Percentiles rank a stretch among this genome's conserved stretches.
phyloP scores from a whole-genome alignment of 2,113 vertebrate genomes.

The Seriola aureovittata region DNA sequence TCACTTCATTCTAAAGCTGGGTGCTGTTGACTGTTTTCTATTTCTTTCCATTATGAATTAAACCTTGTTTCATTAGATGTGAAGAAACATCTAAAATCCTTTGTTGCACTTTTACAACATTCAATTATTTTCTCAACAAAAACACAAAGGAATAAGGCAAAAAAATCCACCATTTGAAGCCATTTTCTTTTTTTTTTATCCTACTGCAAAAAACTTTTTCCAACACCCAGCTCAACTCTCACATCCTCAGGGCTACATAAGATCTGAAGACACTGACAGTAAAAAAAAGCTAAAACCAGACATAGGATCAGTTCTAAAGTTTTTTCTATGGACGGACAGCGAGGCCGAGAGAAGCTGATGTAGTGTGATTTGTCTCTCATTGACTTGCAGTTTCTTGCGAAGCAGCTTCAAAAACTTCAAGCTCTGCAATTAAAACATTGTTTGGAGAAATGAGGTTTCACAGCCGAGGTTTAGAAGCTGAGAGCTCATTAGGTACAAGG shows the following conservation, averaged over 20 bases:
- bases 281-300: slow-evolving; percentile 26
- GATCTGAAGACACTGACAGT: slow-evolving; percentile 46
- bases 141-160: slow-evolving; percentile 9
- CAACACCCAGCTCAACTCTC: slow-evolving; percentile 18
- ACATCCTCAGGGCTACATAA: slow-evolving; percentile 35
- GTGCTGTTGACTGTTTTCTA: neutral
- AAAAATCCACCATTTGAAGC: slow-evolving; percentile 7
- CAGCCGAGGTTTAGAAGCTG: neutral
- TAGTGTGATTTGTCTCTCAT: neutral
- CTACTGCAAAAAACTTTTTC: neutral
- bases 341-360: slow-evolving; percentile 1
- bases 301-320: slow-evolving; percentile 22
- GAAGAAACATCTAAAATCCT: slow-evolving; percentile 5
- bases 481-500: slow-evolving; percentile 32
- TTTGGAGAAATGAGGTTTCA: slow-evolving; percentile 35
- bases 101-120: slow-evolving; percentile 9
- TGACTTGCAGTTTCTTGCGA: neutral
- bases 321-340: neutral
- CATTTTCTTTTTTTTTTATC: slow-evolving; percentile 11
- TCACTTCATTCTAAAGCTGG: slow-evolving; percentile 2
- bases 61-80: slow-evolving; percentile 28
- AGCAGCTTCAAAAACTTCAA: slow-evolving; percentile 18
- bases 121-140: slow-evolving; percentile 34
- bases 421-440: slow-evolving; percentile 48
- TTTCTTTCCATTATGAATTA: neutral